A percentile compares a stretch with the other conserved stretches of the same genome.
Conservation (phyloP, 53 echinoderm and acorn worm genomes). For the Mesocentrotus franciscanus region DNA sequence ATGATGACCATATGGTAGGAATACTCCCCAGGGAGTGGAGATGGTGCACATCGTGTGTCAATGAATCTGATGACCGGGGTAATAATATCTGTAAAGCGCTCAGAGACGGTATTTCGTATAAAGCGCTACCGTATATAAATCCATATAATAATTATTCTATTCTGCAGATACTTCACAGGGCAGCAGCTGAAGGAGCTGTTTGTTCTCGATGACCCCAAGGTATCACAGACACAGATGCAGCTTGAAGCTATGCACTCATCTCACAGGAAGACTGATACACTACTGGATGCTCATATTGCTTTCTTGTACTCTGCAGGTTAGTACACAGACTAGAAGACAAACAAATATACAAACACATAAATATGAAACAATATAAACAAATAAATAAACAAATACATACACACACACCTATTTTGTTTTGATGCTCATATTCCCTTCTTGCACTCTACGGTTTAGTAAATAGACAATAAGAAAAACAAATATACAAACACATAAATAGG, state of each 20-base stretch:
- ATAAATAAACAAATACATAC: no score
- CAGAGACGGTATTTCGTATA: no score
- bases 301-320: slow-evolving; percentile 91
- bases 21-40: no score
- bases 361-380: no score
- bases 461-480: not conserved
- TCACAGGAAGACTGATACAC: slow-evolving; percentile 80
- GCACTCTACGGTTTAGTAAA: not conserved
- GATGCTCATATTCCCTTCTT: not conserved
- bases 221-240: slow-evolving; percentile 86
- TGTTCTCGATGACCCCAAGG: slow-evolving; percentile 83
- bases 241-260: slow-evolving; percentile 90
- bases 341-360: no score
- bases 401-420: not conserved
- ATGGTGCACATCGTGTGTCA: no score
- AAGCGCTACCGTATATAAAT: no score
- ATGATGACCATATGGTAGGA: no score
- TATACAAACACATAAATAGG: no score
- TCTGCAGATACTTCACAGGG: slow-evolving; percentile 85
- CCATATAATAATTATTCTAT: not conserved
- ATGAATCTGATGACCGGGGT: no score
- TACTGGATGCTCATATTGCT: slow-evolving; percentile 90
- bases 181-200: slow-evolving; percentile 91
- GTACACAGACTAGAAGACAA: not conserved
- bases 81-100: no score